Conservation (phyloP, 1,140 invertebrate species). For the Neocloeon triangulifer region DNA sequence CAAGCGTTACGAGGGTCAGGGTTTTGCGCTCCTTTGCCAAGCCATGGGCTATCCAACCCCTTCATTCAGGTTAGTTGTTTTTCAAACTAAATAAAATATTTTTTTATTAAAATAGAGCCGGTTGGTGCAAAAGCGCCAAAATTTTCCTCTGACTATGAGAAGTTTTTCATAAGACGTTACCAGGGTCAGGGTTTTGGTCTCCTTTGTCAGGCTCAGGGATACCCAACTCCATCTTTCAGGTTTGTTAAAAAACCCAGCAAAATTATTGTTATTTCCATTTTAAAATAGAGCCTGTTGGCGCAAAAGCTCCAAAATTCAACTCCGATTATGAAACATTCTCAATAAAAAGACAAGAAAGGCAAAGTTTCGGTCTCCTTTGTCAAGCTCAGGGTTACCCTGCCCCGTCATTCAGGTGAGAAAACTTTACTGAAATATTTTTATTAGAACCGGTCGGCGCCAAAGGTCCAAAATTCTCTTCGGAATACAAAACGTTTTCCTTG, state of each 20-base stretch:
- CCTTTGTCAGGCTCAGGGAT: constrained; percentile 41
- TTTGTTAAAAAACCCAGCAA: constrained; percentile 20
- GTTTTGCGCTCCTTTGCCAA: constrained; percentile 33
- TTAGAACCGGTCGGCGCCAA: constrained; percentile 13
- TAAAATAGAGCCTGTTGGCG: constrained; percentile 26
- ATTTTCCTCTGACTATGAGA: constrained; percentile 21
- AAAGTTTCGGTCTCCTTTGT: constrained; percentile 24
- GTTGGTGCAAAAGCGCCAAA: constrained; percentile 22
- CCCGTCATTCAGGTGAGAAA: constrained; percentile 32
- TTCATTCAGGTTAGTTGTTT: constrained; percentile 42
- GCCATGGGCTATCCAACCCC: constrained; percentile 49
- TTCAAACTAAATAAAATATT: too few relatives aligned
- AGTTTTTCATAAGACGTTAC: constrained; percentile 8
- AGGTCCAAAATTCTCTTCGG: constrained; percentile 38
- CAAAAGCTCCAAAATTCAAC: constrained; percentile 20
- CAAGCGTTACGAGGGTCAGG: constrained; percentile 13
- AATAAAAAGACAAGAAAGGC: constrained; percentile 6
- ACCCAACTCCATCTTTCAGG: constrained; percentile 41
- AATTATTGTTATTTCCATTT: too few relatives aligned
- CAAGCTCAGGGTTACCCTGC: constrained; percentile 46
- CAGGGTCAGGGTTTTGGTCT: constrained; percentile 17
- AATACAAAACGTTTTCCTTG: constrained; percentile 41
- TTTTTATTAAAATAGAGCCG: constrained; percentile 21
- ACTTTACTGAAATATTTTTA: constrained; percentile 2
- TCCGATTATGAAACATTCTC: constrained; percentile 18